Evolutionary conservation across 2,888 invertebrate genomes (phyloP).

Genomic region (Drosophila algonquin): DNA sequence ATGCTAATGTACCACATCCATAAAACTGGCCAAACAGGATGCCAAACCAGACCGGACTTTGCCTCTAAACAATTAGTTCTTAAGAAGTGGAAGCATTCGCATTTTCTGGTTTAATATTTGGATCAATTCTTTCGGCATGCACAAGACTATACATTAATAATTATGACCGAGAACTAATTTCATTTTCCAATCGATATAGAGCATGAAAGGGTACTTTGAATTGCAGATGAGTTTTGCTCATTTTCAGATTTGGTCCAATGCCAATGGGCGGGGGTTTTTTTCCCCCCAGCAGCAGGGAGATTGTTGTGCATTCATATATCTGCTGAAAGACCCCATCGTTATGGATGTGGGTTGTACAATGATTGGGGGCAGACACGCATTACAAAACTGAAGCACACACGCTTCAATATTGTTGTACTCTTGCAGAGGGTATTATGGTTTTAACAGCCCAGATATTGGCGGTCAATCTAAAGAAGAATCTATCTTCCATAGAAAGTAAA

Average conservation of each 20-base stretch:
- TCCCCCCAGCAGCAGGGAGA: neutral
- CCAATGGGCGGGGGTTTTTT: neutral
- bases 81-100: neutral
- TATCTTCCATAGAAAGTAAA: too few relatives aligned
- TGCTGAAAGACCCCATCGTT: neutral
- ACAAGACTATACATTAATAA: neutral
- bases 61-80: constrained; percentile 3
- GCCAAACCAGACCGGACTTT: constrained; percentile 7
- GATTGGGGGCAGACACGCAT: constrained; percentile 18
- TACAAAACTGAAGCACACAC: constrained; percentile 3
- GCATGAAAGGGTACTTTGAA: constrained; percentile 28
- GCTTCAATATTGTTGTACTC: constrained; percentile 5
- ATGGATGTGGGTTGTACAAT: constrained; percentile 7
- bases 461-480: too few relatives aligned
- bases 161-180: constrained; percentile 9
- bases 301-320: neutral
- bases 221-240: constrained; percentile 21
- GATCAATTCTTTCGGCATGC: neutral
- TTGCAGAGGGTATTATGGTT: too few relatives aligned
- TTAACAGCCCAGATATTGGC: too few relatives aligned
- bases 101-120: neutral
- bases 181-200: constrained; percentile 23
- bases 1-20: constrained; percentile 32
- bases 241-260: constrained; percentile 15
- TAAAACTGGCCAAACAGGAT: constrained; percentile 38